These are phyloP conservation scores for Falco berigora DNA, from an alignment of 2,797 vertebrate genomes.

Conservation along the genomic window DNA sequence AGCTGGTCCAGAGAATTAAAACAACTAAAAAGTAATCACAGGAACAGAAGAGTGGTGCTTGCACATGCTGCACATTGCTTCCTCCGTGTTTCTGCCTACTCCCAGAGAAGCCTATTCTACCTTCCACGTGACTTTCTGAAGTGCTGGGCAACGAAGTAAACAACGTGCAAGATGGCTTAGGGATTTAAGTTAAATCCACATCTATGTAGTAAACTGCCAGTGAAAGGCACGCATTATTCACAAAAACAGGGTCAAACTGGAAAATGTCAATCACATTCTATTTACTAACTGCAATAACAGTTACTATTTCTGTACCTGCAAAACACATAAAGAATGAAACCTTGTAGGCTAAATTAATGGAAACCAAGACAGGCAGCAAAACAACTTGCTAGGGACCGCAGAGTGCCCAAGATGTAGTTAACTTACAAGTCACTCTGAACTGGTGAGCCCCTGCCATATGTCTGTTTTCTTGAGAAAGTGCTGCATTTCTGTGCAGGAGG, in stretches of 20 bases:
- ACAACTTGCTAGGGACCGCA: background rate
- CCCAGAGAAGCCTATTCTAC: background rate
- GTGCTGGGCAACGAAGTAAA: background rate
- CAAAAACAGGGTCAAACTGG: background rate
- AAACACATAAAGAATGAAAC: background rate
- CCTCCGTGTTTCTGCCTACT: background rate
- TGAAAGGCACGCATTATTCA: background rate
- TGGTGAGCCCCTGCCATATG: fast-evolving
- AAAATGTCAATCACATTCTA: background rate
- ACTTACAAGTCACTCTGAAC: background rate
- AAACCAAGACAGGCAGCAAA: background rate
- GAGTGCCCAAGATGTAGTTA: background rate
- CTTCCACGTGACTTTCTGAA: background rate
- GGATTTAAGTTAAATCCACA: background rate
- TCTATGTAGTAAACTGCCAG: background rate
- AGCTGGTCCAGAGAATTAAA: background rate
- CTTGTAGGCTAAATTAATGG: background rate
- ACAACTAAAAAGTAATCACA: background rate
- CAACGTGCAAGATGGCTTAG: fast-evolving
- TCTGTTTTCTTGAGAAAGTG: background rate
- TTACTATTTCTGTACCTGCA: background rate
- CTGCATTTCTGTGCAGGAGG: background rate
- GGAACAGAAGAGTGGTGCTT: background rate
- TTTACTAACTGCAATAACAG: background rate
- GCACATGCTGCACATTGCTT: background rate